phyloP scores from a whole-genome alignment of 2,797 vertebrate genomes.

The Onychomys torridus region DNA sequence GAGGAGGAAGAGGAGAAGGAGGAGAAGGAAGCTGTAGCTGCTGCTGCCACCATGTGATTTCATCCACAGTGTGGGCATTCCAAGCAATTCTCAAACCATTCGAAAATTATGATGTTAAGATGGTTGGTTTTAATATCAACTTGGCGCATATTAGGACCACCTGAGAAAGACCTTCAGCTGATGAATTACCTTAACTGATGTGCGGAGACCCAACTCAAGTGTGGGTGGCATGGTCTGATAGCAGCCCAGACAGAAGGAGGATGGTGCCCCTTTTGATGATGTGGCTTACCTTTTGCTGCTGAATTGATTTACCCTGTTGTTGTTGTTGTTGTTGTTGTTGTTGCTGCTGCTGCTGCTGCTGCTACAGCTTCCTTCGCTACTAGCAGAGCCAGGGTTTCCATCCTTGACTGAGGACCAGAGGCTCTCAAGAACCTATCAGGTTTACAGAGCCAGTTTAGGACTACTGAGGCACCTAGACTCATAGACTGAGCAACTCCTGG shows the following conservation, averaged over 20 bases:
- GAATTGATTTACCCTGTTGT: background rate
- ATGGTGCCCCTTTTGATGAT: background rate
- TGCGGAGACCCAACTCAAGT: background rate
- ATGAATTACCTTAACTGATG: background rate
- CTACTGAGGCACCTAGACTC: background rate
- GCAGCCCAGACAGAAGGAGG: background rate
- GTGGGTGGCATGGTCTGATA: background rate
- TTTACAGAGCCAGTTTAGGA: background rate
- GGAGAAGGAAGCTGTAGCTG: background rate
- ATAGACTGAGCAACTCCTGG: background rate
- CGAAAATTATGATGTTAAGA: background rate
- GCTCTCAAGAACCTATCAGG: background rate
- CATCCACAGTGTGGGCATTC: background rate
- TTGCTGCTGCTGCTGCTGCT: background rate
- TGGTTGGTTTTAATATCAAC: background rate
- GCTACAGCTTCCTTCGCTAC: background rate
- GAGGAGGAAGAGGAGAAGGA: background rate
- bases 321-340: background rate
- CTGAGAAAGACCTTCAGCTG: background rate
- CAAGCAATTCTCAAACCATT: conserved; percentile 5
- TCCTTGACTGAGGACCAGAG: background rate
- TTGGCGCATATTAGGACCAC: background rate
- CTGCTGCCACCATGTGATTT: background rate
- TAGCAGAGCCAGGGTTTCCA: background rate
- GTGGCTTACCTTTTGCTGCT: background rate